These are phyloP conservation scores for Tapirus terrestris DNA, from an alignment of 2,113 vertebrate genomes.

Conservation along the genomic window DNA sequence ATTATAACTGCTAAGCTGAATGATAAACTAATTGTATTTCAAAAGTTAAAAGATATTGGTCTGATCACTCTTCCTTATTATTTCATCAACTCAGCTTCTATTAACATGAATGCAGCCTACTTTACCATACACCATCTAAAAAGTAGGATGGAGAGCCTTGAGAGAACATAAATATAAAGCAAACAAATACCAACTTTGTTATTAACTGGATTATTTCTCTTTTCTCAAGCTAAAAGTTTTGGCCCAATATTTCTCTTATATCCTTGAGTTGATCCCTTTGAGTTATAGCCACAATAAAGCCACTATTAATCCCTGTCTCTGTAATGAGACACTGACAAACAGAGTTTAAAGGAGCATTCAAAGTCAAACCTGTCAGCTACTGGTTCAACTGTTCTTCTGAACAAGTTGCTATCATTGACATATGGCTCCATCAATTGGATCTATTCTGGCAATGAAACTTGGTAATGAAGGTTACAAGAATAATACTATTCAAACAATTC, in stretches of 20 bases:
- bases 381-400: not conserved
- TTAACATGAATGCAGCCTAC: not conserved
- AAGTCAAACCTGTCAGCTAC: not conserved
- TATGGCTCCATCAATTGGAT: not conserved
- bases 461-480: not conserved
- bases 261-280: not conserved
- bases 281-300: not conserved
- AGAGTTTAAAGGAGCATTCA: not conserved
- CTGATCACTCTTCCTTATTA: not conserved
- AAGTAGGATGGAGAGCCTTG: not conserved
- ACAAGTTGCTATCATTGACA: not conserved
- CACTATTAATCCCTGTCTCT: not conserved
- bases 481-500: not conserved
- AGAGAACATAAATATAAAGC: not conserved
- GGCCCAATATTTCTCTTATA: not conserved
- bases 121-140: not conserved
- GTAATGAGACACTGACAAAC: not conserved
- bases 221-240: not conserved
- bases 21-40: slow-evolving; percentile 1
- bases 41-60: not conserved
- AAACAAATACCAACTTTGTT: not conserved
- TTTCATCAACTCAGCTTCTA: not conserved
- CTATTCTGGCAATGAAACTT: not conserved
- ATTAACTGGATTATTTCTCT: not conserved
- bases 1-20: not conserved